Conservation (phyloP, 2,113 vertebrate species). For the Protobothrops flavoviridis region DNA sequence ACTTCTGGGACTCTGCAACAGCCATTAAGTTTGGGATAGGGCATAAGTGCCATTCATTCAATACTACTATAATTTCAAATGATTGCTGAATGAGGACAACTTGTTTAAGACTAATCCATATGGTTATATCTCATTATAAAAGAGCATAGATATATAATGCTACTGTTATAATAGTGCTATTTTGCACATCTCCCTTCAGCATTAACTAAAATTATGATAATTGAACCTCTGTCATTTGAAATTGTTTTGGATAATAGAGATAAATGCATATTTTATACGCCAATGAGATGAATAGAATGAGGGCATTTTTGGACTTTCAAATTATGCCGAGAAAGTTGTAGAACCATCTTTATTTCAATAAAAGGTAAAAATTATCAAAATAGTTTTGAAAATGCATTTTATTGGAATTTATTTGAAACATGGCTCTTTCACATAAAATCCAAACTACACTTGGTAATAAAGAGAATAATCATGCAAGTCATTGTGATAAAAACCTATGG, state of each 20-base stretch:
- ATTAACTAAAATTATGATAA: not conserved
- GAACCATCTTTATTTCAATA: not conserved
- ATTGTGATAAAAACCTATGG: not conserved
- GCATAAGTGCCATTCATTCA: no score
- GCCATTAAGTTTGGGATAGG: not conserved
- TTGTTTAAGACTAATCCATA: not conserved
- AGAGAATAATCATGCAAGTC: not conserved
- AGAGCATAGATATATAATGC: not conserved
- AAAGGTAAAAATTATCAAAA: not conserved
- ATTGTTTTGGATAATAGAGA: not conserved
- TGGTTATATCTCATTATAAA: not conserved
- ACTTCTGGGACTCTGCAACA: not conserved
- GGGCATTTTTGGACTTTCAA: not conserved
- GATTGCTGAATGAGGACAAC: not conserved
- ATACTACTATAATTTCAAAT: not conserved
- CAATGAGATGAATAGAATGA: not conserved
- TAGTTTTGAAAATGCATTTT: not conserved
- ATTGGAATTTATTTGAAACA: not conserved
- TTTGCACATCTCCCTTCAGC: not conserved
- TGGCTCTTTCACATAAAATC: not conserved
- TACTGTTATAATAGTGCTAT: not conserved
- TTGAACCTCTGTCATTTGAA: not conserved
- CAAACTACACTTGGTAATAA: not conserved
- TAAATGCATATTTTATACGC: not conserved
- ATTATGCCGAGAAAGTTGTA: not conserved